Conservation (phyloP, 2,888 invertebrate genomes). For the Vesta saturnalis region DNA sequence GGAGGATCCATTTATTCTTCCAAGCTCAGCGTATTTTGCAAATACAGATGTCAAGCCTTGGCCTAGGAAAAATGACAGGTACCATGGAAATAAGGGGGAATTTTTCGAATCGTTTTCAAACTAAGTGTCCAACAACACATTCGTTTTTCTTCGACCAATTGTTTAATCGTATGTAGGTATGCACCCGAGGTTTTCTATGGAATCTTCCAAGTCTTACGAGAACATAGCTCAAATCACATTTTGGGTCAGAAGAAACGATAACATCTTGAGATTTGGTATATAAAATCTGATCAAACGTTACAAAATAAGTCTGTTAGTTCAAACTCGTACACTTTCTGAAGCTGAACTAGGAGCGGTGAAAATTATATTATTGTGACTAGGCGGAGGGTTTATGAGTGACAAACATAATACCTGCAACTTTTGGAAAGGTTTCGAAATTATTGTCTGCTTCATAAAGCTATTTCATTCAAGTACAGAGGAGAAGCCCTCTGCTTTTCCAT, state of each 20-base stretch:
- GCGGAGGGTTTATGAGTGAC: no score
- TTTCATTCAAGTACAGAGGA: neutral
- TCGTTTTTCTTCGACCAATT: neutral
- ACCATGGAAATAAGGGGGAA: neutral
- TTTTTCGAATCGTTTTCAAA: neutral
- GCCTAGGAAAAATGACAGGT: neutral
- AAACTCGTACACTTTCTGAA: neutral
- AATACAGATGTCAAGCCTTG: no score
- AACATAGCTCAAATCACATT: no score
- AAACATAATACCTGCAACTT: neutral
- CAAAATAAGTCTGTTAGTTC: neutral
- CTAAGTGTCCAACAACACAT: neutral
- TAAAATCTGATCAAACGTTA: no score
- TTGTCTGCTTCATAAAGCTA: neutral
- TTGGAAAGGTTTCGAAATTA: neutral
- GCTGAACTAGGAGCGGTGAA: neutral
- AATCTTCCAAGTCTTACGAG: no score
- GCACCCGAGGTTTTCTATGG: neutral
- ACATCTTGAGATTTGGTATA: neutral
- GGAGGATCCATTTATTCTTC: neutral
- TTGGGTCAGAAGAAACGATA: no score
- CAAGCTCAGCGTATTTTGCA: neutral
- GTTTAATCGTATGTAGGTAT: neutral
- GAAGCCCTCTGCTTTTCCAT: neutral
- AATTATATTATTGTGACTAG: neutral